These are phyloP conservation scores for Dinoponera quadriceps DNA, from an alignment of 1,140 invertebrate species.

Conservation along the genomic window DNA sequence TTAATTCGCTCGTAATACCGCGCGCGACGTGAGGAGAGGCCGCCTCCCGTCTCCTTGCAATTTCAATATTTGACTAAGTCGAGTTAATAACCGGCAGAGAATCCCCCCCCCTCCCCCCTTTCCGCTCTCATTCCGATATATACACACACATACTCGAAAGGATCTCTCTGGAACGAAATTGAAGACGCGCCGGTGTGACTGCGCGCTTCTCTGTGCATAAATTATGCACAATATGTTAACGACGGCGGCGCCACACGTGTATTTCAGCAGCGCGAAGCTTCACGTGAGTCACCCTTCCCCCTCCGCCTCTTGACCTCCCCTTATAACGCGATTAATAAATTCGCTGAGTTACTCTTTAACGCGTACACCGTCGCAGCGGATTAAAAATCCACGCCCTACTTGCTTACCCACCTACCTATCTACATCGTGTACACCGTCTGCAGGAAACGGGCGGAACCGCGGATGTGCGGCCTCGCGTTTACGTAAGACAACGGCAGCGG, in stretches of 20 bases:
- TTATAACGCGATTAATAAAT: constrained; percentile 51
- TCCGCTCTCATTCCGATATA: background rate
- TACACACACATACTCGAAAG: too few relatives aligned
- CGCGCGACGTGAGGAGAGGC: background rate
- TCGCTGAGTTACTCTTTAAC: constrained; percentile 24
- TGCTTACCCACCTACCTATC: background rate
- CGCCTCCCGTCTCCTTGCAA: background rate
- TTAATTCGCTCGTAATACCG: constrained; percentile 9
- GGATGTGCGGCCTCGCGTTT: constrained; percentile 55
- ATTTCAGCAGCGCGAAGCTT: too few relatives aligned
- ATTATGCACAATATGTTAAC: constrained; percentile 53
- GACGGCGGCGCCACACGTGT: too few relatives aligned
- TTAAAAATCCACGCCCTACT: constrained; percentile 41
- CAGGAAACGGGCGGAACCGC: constrained; percentile 33
- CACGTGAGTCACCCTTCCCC: constrained; percentile 10
- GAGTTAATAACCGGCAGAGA: background rate
- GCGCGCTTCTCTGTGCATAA: background rate
- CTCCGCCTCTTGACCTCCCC: constrained; percentile 19
- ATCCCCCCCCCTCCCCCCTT: too few relatives aligned
- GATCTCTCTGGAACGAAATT: background rate
- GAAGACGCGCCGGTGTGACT: constrained; percentile 13
- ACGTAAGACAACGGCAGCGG: constrained; percentile 57
- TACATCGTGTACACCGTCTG: constrained; percentile 11
- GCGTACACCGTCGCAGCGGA: background rate
- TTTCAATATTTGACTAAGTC: constrained; percentile 34